These are phyloP conservation scores for Perizoma affinitatum DNA, from an alignment of 2,888 invertebrate genomes.

Conservation along the genomic window DNA sequence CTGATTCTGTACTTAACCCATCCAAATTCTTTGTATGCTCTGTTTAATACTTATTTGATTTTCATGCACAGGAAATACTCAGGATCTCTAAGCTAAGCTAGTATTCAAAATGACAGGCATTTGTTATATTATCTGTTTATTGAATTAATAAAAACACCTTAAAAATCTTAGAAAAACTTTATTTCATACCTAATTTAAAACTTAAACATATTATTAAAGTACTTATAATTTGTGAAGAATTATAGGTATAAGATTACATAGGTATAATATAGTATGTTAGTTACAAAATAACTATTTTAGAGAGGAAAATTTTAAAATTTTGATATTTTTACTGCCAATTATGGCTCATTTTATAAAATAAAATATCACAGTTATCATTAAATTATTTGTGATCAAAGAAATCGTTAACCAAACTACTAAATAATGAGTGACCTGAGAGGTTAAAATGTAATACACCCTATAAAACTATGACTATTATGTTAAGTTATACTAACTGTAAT, in stretches of 20 bases:
- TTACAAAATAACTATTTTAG: constrained; percentile 42
- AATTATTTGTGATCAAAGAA: constrained; percentile 79
- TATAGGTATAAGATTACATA: constrained; percentile 14
- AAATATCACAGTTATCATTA: constrained; percentile 84
- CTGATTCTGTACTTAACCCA: no score
- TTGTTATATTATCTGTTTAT: no score
- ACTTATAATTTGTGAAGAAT: constrained; percentile 40
- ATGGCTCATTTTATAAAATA: constrained; percentile 79
- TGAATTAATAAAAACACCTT: constrained; percentile 29
- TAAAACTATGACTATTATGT: constrained; percentile 43
- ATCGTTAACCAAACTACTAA: constrained; percentile 57
- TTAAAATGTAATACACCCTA: constrained; percentile 46
- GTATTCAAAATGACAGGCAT: no score
- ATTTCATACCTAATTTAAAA: constrained; percentile 26
- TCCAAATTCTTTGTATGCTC: no score
- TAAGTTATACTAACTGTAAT: constrained; percentile 34
- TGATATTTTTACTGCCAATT: constrained; percentile 74
- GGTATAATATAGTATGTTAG: constrained; percentile 15
- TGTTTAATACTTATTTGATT: no score
- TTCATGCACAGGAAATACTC: no score
- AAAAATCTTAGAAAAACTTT: constrained; percentile 51
- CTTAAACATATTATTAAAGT: constrained; percentile 41
- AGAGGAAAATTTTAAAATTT: constrained; percentile 47
- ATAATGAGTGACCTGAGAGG: constrained; percentile 59
- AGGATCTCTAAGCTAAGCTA: no score